Base-by-base conservation (phyloP, 2,888 invertebrate genomes). In the Noctua janthina region DNA sequence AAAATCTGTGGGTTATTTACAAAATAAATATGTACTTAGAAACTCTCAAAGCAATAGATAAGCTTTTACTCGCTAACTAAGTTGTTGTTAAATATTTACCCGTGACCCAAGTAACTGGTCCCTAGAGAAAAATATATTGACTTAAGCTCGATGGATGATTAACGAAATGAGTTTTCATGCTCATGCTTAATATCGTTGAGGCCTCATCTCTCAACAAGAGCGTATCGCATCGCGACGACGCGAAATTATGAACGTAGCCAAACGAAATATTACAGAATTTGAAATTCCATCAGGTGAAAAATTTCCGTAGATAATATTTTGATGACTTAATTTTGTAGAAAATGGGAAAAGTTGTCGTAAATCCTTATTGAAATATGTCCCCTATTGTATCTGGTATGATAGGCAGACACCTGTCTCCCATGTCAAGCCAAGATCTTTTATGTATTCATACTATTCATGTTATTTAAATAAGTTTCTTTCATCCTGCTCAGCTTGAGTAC, bases 161-260 rank as follows among this genome's bases (percentile, higher is more conserved):
- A 81, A 75, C 66, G 62, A 85, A 88, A 88, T 80, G 81, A 87
- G 78, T 79, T 85, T 86, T 79, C 76, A 79, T 74, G 56, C 69
- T 84, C 83, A 83, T 68, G 66, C 69, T 77, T 88, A 87, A 83
- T 86, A 83, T 82, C 81, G 70, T 78, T 74, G 75, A 80, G 67
- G 56, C 71, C 69, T 82, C 81, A 79, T 85, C 72, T 76, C 66
- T 35, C 46, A 71, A 78, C 74, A 76, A 76, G 77, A 81, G 72
- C 82, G 80, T 80, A 76, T 78, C 73, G 76, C 74, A 80, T 82
- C 75, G 62, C 78, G 78, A 74, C 69, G 77, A 74, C 39, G 62
- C 29, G 70, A 74, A 74, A 76, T 87, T 78, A 78, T 64, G 67
- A 62, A 76, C 69, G 49, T 64, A 68, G 46, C 71, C 64, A 56